These are phyloP conservation scores for Chroicocephalus ridibundus DNA, from an alignment of 2,113 vertebrate genomes.

Conservation along the genomic window DNA sequence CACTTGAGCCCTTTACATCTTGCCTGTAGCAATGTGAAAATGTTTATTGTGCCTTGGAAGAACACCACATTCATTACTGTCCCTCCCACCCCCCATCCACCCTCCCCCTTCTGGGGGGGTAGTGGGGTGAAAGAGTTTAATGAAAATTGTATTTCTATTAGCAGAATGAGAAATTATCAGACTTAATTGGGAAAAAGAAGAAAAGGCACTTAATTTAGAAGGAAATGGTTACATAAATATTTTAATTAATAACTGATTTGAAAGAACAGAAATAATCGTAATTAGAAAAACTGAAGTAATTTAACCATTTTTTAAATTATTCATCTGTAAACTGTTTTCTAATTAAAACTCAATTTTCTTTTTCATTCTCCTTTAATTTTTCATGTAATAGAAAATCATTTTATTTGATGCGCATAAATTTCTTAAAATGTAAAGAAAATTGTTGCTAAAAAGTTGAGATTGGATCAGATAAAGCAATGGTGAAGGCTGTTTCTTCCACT, in stretches of 20 bases:
- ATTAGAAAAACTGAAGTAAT: slow-evolving; percentile 67
- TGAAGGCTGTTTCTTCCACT: not conserved
- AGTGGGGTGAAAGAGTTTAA: slow-evolving; percentile 56
- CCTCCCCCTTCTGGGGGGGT: not conserved
- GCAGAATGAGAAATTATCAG: slow-evolving; percentile 64
- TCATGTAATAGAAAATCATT: slow-evolving; percentile 46
- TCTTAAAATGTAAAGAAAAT: slow-evolving; percentile 32
- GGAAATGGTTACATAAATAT: slow-evolving; percentile 69
- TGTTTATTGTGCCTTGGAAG: slow-evolving; percentile 50
- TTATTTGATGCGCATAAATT: slow-evolving; percentile 15
- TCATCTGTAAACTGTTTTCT: slow-evolving; percentile 69
- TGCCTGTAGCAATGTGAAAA: slow-evolving; percentile 48
- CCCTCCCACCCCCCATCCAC: not conserved
- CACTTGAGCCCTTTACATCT: slow-evolving; percentile 9
- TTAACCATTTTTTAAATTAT: slow-evolving; percentile 68
- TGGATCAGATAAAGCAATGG: not conserved
- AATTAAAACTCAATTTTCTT: slow-evolving; percentile 69
- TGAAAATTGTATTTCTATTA: slow-evolving; percentile 69
- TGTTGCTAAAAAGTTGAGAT: not conserved
- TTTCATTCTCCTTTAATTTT: slow-evolving; percentile 59
- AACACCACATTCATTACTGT: slow-evolving; percentile 43
- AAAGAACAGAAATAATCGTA: slow-evolving; percentile 63
- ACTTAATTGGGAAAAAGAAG: slow-evolving; percentile 63
- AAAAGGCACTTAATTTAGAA: slow-evolving; percentile 65
- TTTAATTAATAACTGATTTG: slow-evolving; percentile 70